phyloP scores from a whole-genome alignment of 1,140 invertebrate species.

The Zaprionus vittiger region DNA sequence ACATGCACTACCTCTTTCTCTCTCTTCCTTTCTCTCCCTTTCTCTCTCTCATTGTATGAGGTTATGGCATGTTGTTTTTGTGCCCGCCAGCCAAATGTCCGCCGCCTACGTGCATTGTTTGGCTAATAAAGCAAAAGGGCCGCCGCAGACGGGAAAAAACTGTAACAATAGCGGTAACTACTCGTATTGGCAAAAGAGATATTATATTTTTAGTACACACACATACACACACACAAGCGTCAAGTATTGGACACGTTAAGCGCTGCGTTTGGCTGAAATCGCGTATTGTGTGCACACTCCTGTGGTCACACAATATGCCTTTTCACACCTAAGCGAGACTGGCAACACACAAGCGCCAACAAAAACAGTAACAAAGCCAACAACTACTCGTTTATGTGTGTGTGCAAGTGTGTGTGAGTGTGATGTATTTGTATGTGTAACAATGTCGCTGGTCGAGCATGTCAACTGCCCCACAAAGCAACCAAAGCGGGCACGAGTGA shows the following conservation, averaged over 20 bases:
- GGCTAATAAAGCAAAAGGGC: constrained; percentile 68
- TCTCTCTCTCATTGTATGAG: constrained; percentile 31
- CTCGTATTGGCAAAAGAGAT: constrained; percentile 49
- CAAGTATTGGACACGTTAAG: constrained; percentile 56
- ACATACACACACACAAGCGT: constrained; percentile 1
- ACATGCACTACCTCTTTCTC: background rate
- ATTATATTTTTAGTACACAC: constrained; percentile 49
- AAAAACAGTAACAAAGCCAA: constrained; percentile 18
- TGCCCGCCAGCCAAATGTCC: constrained; percentile 50
- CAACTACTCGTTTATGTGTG: constrained; percentile 13
- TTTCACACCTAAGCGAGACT: constrained; percentile 65
- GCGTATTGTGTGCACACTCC: constrained; percentile 17
- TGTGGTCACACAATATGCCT: constrained; percentile 51
- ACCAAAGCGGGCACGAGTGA: constrained; percentile 9
- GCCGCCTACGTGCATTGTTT: constrained; percentile 75
- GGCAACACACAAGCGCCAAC: constrained; percentile 29
- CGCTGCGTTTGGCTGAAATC: constrained; percentile 23
- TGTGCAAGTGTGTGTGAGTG: background rate
- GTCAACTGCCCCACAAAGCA: constrained; percentile 48
- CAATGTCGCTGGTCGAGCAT: constrained; percentile 43
- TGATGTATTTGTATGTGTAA: constrained; percentile 38
- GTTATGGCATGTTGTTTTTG: constrained; percentile 55
- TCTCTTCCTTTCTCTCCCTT: background rate
- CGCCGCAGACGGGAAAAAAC: constrained; percentile 9
- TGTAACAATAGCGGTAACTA: constrained; percentile 40